A percentile compares a stretch with the other conserved stretches of the same genome.
phyloP scores from a whole-genome alignment of 2,888 invertebrate genomes.

The Torymus aiolomorphi region DNA sequence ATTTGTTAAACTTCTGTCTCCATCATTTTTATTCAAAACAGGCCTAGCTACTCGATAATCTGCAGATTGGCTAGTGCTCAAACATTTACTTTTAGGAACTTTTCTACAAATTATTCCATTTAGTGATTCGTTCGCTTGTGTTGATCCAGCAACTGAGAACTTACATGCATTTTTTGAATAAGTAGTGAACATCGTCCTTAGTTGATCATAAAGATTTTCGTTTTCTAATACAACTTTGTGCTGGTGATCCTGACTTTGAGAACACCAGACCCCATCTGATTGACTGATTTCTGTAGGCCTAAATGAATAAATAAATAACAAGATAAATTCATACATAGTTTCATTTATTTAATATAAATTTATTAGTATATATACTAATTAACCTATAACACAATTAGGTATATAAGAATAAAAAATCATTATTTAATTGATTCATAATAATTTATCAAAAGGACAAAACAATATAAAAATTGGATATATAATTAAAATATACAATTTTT shows the following conservation, averaged over 20 bases:
- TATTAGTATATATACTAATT: background rate
- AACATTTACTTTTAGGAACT: conserved; percentile 26
- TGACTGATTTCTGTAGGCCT: too few species aligned
- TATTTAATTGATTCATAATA: too few species aligned
- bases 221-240: background rate
- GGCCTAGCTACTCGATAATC: conserved; percentile 19
- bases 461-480: too few species aligned
- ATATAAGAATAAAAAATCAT: too few species aligned
- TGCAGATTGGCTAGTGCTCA: background rate
- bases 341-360: background rate
- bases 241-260: background rate
- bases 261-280: background rate
- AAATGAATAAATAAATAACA: too few species aligned
- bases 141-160: background rate
- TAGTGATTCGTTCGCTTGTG: conserved; percentile 6
- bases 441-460: too few species aligned
- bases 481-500: too few species aligned
- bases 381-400: background rate
- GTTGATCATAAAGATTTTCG: background rate
- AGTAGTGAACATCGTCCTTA: background rate
- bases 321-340: too few species aligned
- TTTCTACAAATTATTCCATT: conserved; percentile 12
- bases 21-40: conserved; percentile 20
- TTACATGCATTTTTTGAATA: background rate
- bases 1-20: background rate